These are phyloP conservation scores for Stigmatopora nigra DNA, from an alignment of 2,113 vertebrate genomes.

Conservation along the genomic window DNA sequence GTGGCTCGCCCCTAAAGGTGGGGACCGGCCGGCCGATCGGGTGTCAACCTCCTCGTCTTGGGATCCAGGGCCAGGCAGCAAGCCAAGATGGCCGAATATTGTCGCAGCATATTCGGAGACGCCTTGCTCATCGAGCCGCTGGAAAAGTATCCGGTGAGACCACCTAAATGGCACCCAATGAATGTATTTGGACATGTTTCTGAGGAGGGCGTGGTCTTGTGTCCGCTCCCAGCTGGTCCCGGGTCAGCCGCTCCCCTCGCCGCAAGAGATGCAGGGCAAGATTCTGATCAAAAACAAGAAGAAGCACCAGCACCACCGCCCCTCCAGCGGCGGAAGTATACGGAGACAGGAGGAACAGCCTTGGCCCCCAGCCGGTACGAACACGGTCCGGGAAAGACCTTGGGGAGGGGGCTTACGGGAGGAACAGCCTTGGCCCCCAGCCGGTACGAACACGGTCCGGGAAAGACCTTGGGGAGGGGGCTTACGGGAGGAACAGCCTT, in stretches of 20 bases:
- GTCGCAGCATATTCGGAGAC: constrained; percentile 81
- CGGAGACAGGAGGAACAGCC: constrained; percentile 71
- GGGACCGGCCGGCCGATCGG: no score
- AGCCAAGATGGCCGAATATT: constrained; percentile 88
- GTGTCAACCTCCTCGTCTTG: not conserved
- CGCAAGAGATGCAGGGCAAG: constrained; percentile 81
- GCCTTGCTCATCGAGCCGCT: constrained; percentile 81
- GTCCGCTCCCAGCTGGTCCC: constrained; percentile 65
- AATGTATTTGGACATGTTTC: no score
- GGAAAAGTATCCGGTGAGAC: constrained; percentile 81
- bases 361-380: no score
- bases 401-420: constrained; percentile 18
- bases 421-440: constrained; percentile 63
- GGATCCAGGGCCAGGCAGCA: constrained; percentile 78
- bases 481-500: constrained; percentile 65
- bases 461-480: no score
- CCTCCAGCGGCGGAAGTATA: constrained; percentile 65
- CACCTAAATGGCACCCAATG: no score
- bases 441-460: constrained; percentile 47
- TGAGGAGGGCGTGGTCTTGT: no score
- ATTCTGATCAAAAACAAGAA: constrained; percentile 94
- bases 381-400: not conserved
- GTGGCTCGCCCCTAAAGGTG: no score
- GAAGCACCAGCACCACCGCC: constrained; percentile 66
- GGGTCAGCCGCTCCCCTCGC: constrained; percentile 72